Evolutionary conservation across 2,797 vertebrate genomes (phyloP).

Genomic region (Mus minutoides): DNA sequence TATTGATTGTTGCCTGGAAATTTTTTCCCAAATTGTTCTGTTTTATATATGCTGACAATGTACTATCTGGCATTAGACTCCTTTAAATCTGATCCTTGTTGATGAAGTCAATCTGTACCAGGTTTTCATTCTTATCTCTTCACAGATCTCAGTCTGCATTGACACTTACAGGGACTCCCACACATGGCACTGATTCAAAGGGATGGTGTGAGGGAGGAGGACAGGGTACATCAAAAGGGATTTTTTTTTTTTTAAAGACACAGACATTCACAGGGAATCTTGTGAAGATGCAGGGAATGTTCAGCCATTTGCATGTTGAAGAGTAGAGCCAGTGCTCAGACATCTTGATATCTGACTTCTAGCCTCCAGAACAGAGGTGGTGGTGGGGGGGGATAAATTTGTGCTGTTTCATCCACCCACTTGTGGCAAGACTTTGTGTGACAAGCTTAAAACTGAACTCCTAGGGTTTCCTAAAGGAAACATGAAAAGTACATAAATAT

Average conservation of each 20-base stretch:
- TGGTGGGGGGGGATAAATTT: neutral
- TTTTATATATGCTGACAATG: neutral
- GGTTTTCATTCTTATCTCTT: neutral
- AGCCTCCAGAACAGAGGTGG: neutral
- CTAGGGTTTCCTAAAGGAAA: neutral
- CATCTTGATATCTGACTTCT: neutral
- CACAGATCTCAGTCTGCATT: neutral
- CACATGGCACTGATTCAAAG: neutral
- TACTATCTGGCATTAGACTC: neutral
- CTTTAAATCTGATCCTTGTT: neutral
- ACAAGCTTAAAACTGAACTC: neutral
- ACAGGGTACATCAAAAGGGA: neutral
- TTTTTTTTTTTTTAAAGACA: neutral
- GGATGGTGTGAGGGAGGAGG: neutral
- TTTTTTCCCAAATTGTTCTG: neutral
- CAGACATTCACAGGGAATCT: neutral
- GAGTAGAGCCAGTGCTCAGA: neutral
- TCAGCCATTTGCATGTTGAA: neutral
- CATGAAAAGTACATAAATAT: neutral
- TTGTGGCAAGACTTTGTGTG: neutral
- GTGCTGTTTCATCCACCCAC: neutral
- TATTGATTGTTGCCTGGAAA: neutral
- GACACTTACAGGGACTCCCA: neutral
- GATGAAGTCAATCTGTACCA: neutral
- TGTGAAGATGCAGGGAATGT: neutral